phyloP scores from a whole-genome alignment of 1,140 invertebrate genomes.

The Phortica variegata region DNA sequence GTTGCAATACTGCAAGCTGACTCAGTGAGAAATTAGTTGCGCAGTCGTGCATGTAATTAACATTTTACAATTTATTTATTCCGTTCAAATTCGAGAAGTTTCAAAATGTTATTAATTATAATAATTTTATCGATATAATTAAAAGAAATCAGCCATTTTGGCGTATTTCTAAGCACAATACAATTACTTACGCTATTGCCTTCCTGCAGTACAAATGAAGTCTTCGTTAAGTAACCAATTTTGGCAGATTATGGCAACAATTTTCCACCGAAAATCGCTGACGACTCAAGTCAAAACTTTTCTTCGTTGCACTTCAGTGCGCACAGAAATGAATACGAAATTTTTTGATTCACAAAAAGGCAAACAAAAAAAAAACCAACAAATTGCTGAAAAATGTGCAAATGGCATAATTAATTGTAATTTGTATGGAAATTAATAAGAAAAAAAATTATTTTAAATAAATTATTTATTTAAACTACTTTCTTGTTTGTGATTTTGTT shows the following conservation, averaged over 20 bases:
- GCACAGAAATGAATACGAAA: conserved; percentile 13
- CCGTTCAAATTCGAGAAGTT: no score
- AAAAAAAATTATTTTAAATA: conserved; percentile 1
- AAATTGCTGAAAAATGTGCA: background rate
- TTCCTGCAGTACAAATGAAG: conserved; percentile 51
- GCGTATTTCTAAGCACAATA: no score
- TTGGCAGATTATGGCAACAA: conserved; percentile 34
- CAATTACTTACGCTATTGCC: conserved; percentile 39
- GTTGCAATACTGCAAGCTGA: no score
- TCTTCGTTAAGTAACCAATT: conserved; percentile 56
- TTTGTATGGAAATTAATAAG: conserved; percentile 1
- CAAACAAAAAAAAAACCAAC: conserved; percentile 1
- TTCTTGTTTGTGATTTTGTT: conserved; percentile 4
- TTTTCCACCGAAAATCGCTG: conserved; percentile 1
- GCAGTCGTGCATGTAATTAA: no score
- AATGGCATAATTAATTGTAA: background rate
- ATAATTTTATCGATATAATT: no score
- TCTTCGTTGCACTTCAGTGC: conserved; percentile 17
- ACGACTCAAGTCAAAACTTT: no score
- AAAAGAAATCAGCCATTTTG: no score
- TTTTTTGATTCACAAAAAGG: background rate
- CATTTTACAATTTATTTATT: no score
- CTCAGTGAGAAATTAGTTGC: no score
- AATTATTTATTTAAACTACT: background rate
- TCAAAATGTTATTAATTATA: no score